Conservation (phyloP, 2,888 invertebrate species). For the Nemotelus pantherinus region DNA sequence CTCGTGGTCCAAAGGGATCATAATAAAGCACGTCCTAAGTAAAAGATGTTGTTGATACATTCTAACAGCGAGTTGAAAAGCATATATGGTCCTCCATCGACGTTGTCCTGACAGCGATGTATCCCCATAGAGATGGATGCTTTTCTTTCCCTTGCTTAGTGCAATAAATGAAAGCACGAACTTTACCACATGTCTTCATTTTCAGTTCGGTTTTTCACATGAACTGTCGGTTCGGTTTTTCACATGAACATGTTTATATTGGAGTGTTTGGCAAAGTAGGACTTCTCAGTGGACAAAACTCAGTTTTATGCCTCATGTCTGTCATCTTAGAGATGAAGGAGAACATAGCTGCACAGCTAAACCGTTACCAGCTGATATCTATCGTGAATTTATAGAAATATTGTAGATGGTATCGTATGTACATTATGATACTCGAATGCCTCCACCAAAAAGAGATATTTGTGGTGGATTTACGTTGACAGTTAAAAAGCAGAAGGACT, state of each 20-base stretch:
- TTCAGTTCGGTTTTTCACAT: not conserved
- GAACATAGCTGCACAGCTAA: not conserved
- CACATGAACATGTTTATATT: not conserved
- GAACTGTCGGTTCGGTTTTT: not conserved
- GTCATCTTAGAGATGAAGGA: conserved; percentile 16
- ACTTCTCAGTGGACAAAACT: not conserved
- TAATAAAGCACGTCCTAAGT: conserved; percentile 41
- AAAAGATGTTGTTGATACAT: conserved; percentile 11
- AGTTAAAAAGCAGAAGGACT: not conserved
- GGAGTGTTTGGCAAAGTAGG: not conserved
- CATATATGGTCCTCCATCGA: not conserved
- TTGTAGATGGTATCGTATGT: not conserved
- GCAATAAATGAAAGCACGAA: conserved; percentile 2
- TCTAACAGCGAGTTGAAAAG: not conserved
- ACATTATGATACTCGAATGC: no score
- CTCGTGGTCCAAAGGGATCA: conserved; percentile 1
- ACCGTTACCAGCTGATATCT: not conserved
- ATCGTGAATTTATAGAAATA: not conserved
- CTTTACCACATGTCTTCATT: conserved; percentile 38
- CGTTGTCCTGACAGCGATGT: no score
- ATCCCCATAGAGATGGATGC: no score
- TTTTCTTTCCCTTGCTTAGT: not conserved
- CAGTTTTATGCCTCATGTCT: conserved; percentile 18
- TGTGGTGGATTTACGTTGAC: no score
- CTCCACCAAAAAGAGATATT: no score